Evolutionary conservation across 1,140 invertebrate genomes (phyloP).

Genomic region (Aphidius gifuensis): DNA sequence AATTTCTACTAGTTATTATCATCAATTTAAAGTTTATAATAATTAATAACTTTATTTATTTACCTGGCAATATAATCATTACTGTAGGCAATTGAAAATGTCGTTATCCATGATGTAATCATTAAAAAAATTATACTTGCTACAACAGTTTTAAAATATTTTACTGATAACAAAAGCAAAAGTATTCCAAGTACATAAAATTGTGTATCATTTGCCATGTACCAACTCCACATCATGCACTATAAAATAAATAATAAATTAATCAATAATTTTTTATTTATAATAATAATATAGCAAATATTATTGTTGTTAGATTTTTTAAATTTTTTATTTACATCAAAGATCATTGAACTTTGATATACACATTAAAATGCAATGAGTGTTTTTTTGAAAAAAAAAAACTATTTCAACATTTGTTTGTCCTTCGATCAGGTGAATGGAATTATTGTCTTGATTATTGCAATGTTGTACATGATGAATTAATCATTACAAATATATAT

Average conservation of each 20-base stretch:
- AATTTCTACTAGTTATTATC: neutral
- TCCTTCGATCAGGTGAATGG: too few species aligned
- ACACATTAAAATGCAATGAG: too few species aligned
- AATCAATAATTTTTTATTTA: neutral
- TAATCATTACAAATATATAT: too few species aligned
- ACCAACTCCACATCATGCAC: conserved; percentile 89
- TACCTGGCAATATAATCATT: conserved; percentile 73
- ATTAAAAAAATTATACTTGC: conserved; percentile 56
- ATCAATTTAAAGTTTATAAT: neutral
- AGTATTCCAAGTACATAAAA: conserved; percentile 76
- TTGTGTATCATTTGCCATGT: conserved; percentile 90
- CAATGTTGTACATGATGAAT: too few species aligned
- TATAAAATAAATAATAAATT: conserved; percentile 37
- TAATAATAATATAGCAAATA: conserved; percentile 1
- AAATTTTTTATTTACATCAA: neutral
- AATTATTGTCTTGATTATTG: too few species aligned
- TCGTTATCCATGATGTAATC: conserved; percentile 70
- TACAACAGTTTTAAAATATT: conserved; percentile 56
- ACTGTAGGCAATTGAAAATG: conserved; percentile 70
- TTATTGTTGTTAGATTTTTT: neutral
- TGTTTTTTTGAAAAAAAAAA: too few species aligned
- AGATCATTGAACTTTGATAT: neutral
- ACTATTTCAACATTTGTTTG: too few species aligned
- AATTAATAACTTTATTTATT: conserved; percentile 17
- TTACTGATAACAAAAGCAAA: conserved; percentile 71